phyloP scores from a whole-genome alignment of 2,888 invertebrate genomes.

The Campoplex nolae region DNA sequence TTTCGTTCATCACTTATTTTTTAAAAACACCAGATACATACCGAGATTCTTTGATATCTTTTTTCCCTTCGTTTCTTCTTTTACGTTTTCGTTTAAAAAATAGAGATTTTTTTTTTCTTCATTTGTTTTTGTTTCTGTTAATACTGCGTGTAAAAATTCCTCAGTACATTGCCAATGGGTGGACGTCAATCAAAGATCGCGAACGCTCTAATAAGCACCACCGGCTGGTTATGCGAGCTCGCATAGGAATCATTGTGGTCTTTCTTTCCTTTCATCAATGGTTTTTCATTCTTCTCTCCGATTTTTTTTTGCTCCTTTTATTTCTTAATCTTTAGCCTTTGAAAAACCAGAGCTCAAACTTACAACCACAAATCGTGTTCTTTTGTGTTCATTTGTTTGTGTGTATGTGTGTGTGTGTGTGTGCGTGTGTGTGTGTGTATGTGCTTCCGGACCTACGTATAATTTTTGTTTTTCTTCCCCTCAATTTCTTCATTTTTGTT shows the following conservation, averaged over 20 bases:
- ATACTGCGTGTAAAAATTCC: slow-evolving; percentile 71
- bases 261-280: slow-evolving; percentile 4
- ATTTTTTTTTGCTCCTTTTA: slow-evolving; percentile 8
- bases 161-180: slow-evolving; percentile 72
- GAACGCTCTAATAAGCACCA: slow-evolving; percentile 72
- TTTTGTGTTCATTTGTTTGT: slow-evolving; percentile 20
- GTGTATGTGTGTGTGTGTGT: slow-evolving; percentile 33
- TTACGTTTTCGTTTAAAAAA: slow-evolving; percentile 73
- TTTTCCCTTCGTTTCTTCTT: slow-evolving; percentile 61
- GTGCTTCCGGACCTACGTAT: slow-evolving; percentile 68
- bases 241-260: slow-evolving; percentile 63
- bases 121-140: slow-evolving; percentile 66
- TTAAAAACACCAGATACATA: slow-evolving; percentile 67
- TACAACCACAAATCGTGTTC: slow-evolving; percentile 65
- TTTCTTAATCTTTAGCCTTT: slow-evolving; percentile 37
- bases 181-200: slow-evolving; percentile 70
- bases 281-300: background rate
- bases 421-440: slow-evolving; percentile 3
- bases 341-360: slow-evolving; percentile 66
- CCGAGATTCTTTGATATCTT: slow-evolving; percentile 68
- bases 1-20: slow-evolving; percentile 62
- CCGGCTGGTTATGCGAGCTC: slow-evolving; percentile 71
- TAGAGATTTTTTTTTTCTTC: slow-evolving; percentile 67
- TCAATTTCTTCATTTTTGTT: slow-evolving; percentile 70
- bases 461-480: slow-evolving; percentile 67